A percentile compares a stretch with the other conserved stretches of the same genome.
Conservation (phyloP, 2,888 invertebrate species). For the Caradrina clavipalpis region DNA sequence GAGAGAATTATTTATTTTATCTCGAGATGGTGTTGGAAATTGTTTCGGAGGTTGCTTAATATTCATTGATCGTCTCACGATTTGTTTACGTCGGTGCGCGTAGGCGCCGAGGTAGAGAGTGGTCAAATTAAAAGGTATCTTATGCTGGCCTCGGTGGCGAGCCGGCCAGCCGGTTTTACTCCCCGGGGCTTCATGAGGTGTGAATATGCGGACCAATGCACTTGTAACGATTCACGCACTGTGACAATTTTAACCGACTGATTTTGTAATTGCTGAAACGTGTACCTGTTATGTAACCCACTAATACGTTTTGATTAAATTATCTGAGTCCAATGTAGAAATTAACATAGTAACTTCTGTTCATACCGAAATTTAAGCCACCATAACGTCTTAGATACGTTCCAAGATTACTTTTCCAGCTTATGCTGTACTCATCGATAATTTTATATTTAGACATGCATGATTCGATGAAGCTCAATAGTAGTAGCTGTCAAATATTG, state of each 20-base stretch:
- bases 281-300: conserved; percentile 34
- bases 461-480: conserved; percentile 68
- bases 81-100: conserved; percentile 84
- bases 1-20: conserved; percentile 85
- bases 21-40: conserved; percentile 82
- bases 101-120: conserved; percentile 80
- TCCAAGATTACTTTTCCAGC: conserved; percentile 52
- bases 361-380: conserved; percentile 25
- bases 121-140: conserved; percentile 81
- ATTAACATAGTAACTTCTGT: conserved; percentile 12
- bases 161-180: conserved; percentile 76
- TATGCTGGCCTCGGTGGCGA: conserved; percentile 54
- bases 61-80: conserved; percentile 88
- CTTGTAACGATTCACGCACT: conserved; percentile 76
- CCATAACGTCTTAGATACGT: conserved; percentile 28
- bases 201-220: conserved; percentile 80
- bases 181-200: conserved; percentile 85
- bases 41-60: conserved; percentile 86
- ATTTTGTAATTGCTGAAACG: conserved; percentile 52
- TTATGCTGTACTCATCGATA: conserved; percentile 63
- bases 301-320: conserved; percentile 25
- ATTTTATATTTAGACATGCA: conserved; percentile 76
- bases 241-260: conserved; percentile 76
- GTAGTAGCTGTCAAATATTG: conserved; percentile 76
- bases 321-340: conserved; percentile 18